phyloP scores from a whole-genome alignment of 35 echinoderm and acorn worm genomes.

The Nesometra sesokonis region DNA sequence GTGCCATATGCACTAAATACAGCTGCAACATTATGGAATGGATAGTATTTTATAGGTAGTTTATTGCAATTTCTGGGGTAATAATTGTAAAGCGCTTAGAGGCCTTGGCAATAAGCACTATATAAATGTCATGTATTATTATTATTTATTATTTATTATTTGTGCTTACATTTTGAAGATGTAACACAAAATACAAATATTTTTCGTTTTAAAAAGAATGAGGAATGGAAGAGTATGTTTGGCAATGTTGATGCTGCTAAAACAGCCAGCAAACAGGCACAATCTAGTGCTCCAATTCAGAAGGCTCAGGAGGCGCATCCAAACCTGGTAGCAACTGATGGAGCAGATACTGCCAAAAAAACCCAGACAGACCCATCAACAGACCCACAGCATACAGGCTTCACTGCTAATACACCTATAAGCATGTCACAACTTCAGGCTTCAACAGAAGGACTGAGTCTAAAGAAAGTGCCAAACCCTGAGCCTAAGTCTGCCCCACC shows the following conservation, averaged over 20 bases:
- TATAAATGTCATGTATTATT: no score
- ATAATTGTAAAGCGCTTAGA: no score
- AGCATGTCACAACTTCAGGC: slow-evolving; percentile 94
- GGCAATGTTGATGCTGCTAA: slow-evolving; percentile 24
- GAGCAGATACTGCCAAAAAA: not conserved
- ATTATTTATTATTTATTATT: no score
- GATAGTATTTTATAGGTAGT: no score
- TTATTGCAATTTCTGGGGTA: no score
- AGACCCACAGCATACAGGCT: not conserved
- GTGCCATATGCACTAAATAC: no score
- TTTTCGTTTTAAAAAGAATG: slow-evolving; percentile 42
- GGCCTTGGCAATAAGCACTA: no score
- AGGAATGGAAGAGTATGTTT: slow-evolving; percentile 95
- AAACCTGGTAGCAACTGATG: slow-evolving; percentile 2
- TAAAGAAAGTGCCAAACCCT: slow-evolving; percentile 36
- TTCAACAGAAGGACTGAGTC: slow-evolving; percentile 49
- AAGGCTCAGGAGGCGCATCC: slow-evolving; percentile 33
- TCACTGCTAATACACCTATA: slow-evolving; percentile 57
- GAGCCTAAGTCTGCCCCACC: slow-evolving; percentile 37
- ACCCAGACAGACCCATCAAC: not conserved
- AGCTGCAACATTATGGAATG: no score
- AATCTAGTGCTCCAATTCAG: not conserved
- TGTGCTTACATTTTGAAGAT: no score
- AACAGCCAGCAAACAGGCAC: not conserved
- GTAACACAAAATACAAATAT: no score